Conservation (phyloP, 2,888 invertebrate genomes). For the Flexamia atlantica region DNA sequence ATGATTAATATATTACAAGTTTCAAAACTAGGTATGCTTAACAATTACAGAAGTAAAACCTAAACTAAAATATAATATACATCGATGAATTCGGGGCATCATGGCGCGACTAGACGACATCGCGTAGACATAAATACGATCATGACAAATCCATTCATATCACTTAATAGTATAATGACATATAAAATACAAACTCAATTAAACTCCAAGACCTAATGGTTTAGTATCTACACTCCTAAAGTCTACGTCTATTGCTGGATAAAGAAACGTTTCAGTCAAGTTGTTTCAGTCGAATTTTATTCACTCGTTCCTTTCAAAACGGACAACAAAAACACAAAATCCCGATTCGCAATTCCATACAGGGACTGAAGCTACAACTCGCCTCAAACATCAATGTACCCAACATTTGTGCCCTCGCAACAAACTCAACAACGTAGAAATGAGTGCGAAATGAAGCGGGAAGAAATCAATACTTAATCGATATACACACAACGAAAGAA, state of each 20-base stretch:
- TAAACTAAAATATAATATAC: constrained; percentile 32
- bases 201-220: constrained; percentile 52
- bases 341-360: not conserved
- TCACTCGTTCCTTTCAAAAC: not conserved
- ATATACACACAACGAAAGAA: constrained; percentile 65
- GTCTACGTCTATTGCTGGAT: constrained; percentile 47
- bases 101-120: constrained; percentile 37
- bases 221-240: constrained; percentile 56
- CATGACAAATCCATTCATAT: constrained; percentile 51
- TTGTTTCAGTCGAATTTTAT: constrained; percentile 37
- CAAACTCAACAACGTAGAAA: constrained; percentile 45
- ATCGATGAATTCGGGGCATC: constrained; percentile 52
- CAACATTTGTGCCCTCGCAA: constrained; percentile 59
- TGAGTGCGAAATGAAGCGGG: constrained; percentile 45
- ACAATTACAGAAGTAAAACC: constrained; percentile 30
- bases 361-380: constrained; percentile 39
- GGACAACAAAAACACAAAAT: constrained; percentile 3
- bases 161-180: constrained; percentile 55
- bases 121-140: constrained; percentile 50
- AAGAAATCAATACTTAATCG: constrained; percentile 59
- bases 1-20: constrained; percentile 62
- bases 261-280: constrained; percentile 37
- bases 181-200: constrained; percentile 57
- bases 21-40: constrained; percentile 43
- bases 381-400: constrained; percentile 44